Conservation (phyloP, 2,113 vertebrate species). For the Regulus satrapa region DNA sequence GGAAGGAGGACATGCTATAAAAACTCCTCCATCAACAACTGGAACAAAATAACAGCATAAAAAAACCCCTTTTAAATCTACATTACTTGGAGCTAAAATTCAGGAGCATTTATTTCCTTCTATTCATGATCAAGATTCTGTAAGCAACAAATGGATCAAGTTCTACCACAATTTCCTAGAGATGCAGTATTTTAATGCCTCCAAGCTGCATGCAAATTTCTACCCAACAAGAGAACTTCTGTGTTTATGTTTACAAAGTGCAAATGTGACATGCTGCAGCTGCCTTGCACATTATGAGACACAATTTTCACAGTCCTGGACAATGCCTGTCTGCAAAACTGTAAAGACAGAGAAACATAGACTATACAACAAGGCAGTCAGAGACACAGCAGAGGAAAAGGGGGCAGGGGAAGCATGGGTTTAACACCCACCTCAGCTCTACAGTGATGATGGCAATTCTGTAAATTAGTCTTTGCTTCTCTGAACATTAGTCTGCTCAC, state of each 20-base stretch:
- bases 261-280: background rate
- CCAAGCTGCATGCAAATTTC: slow-evolving; percentile 11
- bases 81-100: background rate
- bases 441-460: background rate
- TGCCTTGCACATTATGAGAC: background rate
- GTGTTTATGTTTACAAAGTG: background rate
- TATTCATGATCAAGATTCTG: background rate
- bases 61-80: background rate
- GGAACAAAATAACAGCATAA: background rate
- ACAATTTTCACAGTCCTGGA: background rate
- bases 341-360: background rate
- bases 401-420: background rate
- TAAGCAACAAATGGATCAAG: background rate
- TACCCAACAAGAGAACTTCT: background rate
- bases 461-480: background rate
- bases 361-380: background rate
- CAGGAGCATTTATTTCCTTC: background rate
- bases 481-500: background rate
- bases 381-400: background rate
- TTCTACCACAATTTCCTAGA: background rate
- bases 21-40: background rate
- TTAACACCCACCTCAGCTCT: background rate
- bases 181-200: background rate
- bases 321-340: background rate
- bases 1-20: background rate